Conservation (phyloP, 2,797 vertebrate genomes). For the Champsocephalus gunnari region DNA sequence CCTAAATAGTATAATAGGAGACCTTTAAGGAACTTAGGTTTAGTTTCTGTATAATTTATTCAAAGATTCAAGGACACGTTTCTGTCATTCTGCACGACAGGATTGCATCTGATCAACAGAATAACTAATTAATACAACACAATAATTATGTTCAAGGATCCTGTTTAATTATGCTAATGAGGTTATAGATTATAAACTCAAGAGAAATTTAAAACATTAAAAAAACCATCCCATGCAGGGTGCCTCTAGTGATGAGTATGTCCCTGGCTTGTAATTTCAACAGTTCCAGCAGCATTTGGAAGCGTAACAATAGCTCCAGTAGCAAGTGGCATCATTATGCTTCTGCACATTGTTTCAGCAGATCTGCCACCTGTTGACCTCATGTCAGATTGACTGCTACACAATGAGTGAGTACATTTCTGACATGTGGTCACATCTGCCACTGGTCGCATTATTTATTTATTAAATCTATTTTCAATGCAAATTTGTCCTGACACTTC, state of each 20-base stretch:
- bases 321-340: constrained; percentile 18
- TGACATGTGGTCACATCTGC: constrained; percentile 53
- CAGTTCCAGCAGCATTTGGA: constrained; percentile 44
- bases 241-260: constrained; percentile 6
- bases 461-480: constrained; percentile 20
- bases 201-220: no score
- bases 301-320: constrained; percentile 21
- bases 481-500: constrained; percentile 28
- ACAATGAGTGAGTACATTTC: constrained; percentile 35
- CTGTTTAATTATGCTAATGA: no score
- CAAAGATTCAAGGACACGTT: no score
- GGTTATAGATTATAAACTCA: no score
- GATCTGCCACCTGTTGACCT: constrained; percentile 50
- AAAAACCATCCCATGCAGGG: no score
- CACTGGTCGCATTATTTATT: constrained; percentile 14
- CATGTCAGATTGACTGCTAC: constrained; percentile 14
- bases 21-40: not conserved
- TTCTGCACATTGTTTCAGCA: constrained; percentile 43
- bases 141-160: no score
- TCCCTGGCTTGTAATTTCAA: constrained; percentile 23
- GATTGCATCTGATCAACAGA: no score
- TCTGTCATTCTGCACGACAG: no score
- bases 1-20: no score
- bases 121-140: no score
- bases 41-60: not conserved